Percentiles rank a stretch among this genome's conserved stretches.
phyloP scores from a whole-genome alignment of 2,888 invertebrate species.

The Anarsia innoxiella region DNA sequence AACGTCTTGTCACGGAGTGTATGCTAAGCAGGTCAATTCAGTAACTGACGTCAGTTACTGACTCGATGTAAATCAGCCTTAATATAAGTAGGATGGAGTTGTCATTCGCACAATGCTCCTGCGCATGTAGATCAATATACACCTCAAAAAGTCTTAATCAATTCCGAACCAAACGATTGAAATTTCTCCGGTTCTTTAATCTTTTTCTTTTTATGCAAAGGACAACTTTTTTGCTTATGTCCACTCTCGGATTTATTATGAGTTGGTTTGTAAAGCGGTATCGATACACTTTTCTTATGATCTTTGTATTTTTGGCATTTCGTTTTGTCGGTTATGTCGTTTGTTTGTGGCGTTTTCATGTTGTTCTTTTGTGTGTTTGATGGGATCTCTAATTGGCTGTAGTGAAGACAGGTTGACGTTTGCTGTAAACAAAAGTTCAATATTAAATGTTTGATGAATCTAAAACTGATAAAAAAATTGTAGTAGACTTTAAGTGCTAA shows the following conservation, averaged over 20 bases:
- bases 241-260: slow-evolving; percentile 63
- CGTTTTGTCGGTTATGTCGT: neutral
- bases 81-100: too few species aligned
- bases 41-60: too few species aligned
- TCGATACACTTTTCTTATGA: slow-evolving; percentile 48
- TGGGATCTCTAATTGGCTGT: slow-evolving; percentile 60
- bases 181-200: slow-evolving; percentile 46
- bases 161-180: slow-evolving; percentile 51
- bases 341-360: slow-evolving; percentile 23
- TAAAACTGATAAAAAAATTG: too few species aligned
- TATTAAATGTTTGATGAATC: too few species aligned
- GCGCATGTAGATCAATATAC: too few species aligned
- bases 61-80: too few species aligned
- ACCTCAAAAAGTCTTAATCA: slow-evolving; percentile 70
- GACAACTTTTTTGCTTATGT: slow-evolving; percentile 55
- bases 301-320: slow-evolving; percentile 45
- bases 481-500: too few species aligned
- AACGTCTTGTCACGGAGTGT: too few species aligned
- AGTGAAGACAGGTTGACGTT: slow-evolving; percentile 62
- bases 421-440: slow-evolving; percentile 32
- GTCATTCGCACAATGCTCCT: too few species aligned
- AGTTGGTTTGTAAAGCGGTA: slow-evolving; percentile 55
- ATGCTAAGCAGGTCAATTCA: too few species aligned
- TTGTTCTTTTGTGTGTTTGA: slow-evolving; percentile 28
- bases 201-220: slow-evolving; percentile 55